Base-by-base conservation (phyloP, 2,113 vertebrate species). In the Nesoenas mayeri region DNA sequence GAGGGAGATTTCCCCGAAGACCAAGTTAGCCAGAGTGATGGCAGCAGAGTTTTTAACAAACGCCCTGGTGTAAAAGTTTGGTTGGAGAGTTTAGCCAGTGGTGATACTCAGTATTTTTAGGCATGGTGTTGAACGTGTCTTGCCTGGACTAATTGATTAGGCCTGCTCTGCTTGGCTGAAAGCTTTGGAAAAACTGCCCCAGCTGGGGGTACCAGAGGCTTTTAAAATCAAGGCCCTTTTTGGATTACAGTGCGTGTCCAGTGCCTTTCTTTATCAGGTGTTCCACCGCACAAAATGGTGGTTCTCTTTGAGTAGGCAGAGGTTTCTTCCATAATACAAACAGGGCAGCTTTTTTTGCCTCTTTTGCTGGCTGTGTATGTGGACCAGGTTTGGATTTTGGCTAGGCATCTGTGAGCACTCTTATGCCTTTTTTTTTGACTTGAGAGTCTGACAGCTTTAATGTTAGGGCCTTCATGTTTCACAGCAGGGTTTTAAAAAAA, bases 401-500 rank as follows among this genome's bases (percentile, higher is more conserved):
- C n/a, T 82, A 67, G 26, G 50, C 73, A 74, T 84, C 58, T 83
- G 28, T 80, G 18, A 89, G 62, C 25, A 36, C 48, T 88, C 34
- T 70, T 64, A 34, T 88, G 47, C n/a, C 17, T 8, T 11, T 50
- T 85, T 47, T 67, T 56, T 51, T 70, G 7, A 50, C 42, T 85
- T 61, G 32, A 86, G 66, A 57, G 15, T 90, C 42, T 91, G 85
- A 83, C 77, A 86, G n/a, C 82, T 97, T 92, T 86, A 92, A 77
- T 79, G 58, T 87, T 65, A 64, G 42, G 42, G 53, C 84, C 70
- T 96, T 95, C 12, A 31, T 92, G 79, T 88, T 95, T 95, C 95
- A 87, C 65, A 93, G 65, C 66, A 72, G 70, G 85, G 18, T 80
- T 82, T 84, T 10, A 42, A 82, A 83, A 84, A 88, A 79, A 78